Conservation (phyloP, 2,113 vertebrate species). For the Cavia porcellus region DNA sequence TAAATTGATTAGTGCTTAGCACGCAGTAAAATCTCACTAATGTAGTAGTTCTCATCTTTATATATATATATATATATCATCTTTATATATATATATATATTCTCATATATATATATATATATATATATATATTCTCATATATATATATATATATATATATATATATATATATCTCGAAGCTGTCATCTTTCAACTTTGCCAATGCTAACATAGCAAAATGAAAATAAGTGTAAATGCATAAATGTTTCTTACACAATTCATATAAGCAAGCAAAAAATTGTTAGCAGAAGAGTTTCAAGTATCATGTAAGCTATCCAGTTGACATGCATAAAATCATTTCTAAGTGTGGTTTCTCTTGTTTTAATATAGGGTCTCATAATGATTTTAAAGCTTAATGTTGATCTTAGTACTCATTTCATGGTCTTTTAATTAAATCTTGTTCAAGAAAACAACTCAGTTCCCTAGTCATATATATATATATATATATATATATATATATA, state of each 20-base stretch:
- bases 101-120: too few species aligned
- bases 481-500: too few species aligned
- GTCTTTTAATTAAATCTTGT: slow-evolving; percentile 58
- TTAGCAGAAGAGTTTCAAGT: neutral
- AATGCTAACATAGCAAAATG: slow-evolving; percentile 4
- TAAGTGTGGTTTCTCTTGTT: neutral
- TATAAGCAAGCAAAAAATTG: neutral
- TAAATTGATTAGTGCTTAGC: too few species aligned
- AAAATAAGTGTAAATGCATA: slow-evolving; percentile 2
- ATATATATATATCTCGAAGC: neutral
- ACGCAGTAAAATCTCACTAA: too few species aligned
- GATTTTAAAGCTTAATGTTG: slow-evolving; percentile 14
- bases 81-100: too few species aligned
- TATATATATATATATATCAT: too few species aligned
- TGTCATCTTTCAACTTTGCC: neutral
- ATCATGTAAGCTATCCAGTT: neutral
- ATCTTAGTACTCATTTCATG: neutral
- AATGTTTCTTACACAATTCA: slow-evolving; percentile 19
- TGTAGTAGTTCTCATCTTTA: too few species aligned
- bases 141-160: slow-evolving; percentile 24
- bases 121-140: too few species aligned
- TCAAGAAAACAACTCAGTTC: neutral
- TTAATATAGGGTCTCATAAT: neutral
- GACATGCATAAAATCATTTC: neutral
- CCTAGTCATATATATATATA: neutral